Conservation (phyloP, 1,140 invertebrate genomes). For the Euwallacea fornicatus region DNA sequence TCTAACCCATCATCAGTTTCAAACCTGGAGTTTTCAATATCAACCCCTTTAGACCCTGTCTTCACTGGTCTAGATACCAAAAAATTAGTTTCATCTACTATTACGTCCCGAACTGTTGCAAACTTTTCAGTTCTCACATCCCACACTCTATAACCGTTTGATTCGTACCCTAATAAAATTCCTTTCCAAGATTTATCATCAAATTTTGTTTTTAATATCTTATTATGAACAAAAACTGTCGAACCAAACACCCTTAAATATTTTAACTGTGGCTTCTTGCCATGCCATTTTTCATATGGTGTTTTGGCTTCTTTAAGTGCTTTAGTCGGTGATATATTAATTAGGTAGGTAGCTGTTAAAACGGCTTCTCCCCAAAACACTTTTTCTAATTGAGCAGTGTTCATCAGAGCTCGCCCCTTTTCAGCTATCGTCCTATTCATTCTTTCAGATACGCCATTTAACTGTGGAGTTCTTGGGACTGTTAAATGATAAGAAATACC, state of each 20-base stretch:
- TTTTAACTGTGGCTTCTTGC: neutral
- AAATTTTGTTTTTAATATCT: no score
- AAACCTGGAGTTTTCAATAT: no score
- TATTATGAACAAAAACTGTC: no score
- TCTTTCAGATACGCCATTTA: constrained; percentile 58
- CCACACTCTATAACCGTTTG: no score
- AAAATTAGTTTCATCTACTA: constrained; percentile 10
- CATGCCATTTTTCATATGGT: constrained; percentile 56
- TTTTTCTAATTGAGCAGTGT: constrained; percentile 45
- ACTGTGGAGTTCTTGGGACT: constrained; percentile 55
- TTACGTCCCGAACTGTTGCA: constrained; percentile 4
- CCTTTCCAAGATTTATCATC: no score
- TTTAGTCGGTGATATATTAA: constrained; percentile 49
- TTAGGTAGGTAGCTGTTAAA: constrained; percentile 52
- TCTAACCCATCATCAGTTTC: no score
- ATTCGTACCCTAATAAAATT: no score
- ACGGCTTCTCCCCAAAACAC: constrained; percentile 53
- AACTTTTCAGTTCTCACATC: neutral
- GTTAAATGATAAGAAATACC: constrained; percentile 57
- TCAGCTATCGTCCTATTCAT: constrained; percentile 55
- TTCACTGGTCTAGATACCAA: constrained; percentile 7
- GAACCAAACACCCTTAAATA: neutral
- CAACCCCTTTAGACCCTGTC: neutral
- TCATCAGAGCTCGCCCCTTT: constrained; percentile 53
- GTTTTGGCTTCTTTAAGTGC: constrained; percentile 46